phyloP scores from a whole-genome alignment of 2,113 vertebrate genomes.

The Indicator indicator region DNA sequence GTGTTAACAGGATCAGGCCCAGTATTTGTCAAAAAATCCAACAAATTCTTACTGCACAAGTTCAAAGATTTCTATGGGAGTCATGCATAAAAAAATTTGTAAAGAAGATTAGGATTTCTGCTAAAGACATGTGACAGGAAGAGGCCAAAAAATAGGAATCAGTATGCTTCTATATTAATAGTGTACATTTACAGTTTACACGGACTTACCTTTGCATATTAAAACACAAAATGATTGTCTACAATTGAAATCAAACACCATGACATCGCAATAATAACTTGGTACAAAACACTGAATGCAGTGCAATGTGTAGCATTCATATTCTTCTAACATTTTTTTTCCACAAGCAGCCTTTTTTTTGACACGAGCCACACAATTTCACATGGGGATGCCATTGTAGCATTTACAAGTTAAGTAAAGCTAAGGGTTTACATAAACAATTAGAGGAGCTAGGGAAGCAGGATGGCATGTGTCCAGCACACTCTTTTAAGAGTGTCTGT shows the following conservation, averaged over 20 bases:
- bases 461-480: slow-evolving; percentile 76
- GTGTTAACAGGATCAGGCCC: not conserved
- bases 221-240: slow-evolving; percentile 73
- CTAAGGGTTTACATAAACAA: slow-evolving; percentile 74
- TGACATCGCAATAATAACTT: slow-evolving; percentile 68
- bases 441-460: slow-evolving; percentile 76
- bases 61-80: not conserved
- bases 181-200: slow-evolving; percentile 49
- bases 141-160: not conserved
- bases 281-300: slow-evolving; percentile 77
- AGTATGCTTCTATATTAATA: slow-evolving; percentile 46
- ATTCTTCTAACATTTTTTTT: slow-evolving; percentile 71
- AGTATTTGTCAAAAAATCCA: not conserved
- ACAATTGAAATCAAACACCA: slow-evolving; percentile 75
- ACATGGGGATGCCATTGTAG: slow-evolving; percentile 77
- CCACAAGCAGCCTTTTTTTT: slow-evolving; percentile 80
- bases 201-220: slow-evolving; percentile 78
- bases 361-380: slow-evolving; percentile 84
- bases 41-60: not conserved
- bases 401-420: slow-evolving; percentile 76
- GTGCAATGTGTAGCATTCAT: slow-evolving; percentile 76
- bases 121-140: not conserved
- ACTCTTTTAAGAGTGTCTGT: slow-evolving; percentile 58
- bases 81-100: slow-evolving; percentile 10
- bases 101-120: not conserved